Percentiles rank a stretch among this genome's conserved stretches.
Evolutionary conservation across 2,888 invertebrate species (phyloP).

Genomic region (Clostera curtula): DNA sequence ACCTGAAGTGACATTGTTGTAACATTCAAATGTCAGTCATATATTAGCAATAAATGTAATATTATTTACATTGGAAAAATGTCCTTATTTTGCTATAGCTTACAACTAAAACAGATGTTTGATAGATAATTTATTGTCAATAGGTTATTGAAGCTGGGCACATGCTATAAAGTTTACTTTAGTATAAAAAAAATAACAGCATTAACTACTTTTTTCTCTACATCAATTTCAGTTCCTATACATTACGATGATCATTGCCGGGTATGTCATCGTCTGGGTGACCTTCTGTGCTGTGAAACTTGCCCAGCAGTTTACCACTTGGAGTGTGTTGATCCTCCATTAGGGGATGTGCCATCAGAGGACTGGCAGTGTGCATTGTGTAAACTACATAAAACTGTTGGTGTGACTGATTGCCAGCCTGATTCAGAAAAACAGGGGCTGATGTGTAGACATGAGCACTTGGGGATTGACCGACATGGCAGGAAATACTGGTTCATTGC

Average conservation of each 20-base stretch:
- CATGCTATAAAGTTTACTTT: too few relatives aligned
- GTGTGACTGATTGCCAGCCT: conserved; percentile 94
- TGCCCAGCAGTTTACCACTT: conserved; percentile 99
- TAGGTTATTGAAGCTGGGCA: too few relatives aligned
- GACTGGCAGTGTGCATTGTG: conserved; percentile 98
- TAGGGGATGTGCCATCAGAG: conserved; percentile 95
- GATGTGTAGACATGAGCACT: conserved; percentile 92
- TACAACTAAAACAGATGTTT: too few relatives aligned
- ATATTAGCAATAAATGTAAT: too few relatives aligned
- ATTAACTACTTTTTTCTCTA: not conserved
- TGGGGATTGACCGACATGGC: conserved; percentile 97
- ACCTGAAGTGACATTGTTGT: too few relatives aligned
- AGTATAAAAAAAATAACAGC: not conserved
- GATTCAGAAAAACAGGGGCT: conserved; percentile 94
- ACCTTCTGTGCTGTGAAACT: conserved; percentile 96
- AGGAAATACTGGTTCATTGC: conserved; percentile 98
- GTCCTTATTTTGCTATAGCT: too few relatives aligned
- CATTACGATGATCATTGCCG: conserved; percentile 95
- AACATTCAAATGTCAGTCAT: too few relatives aligned
- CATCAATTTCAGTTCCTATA: conserved; percentile 78
- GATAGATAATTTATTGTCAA: too few relatives aligned
- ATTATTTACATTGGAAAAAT: too few relatives aligned
- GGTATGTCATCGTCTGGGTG: conserved; percentile 93
- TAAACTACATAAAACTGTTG: conserved; percentile 91
- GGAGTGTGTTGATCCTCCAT: conserved; percentile 95